Evolutionary conservation across 2,797 vertebrate species (phyloP), one percentile per base, ranked within the genome.

Genomic region (Nannoperca obscura): DNA sequence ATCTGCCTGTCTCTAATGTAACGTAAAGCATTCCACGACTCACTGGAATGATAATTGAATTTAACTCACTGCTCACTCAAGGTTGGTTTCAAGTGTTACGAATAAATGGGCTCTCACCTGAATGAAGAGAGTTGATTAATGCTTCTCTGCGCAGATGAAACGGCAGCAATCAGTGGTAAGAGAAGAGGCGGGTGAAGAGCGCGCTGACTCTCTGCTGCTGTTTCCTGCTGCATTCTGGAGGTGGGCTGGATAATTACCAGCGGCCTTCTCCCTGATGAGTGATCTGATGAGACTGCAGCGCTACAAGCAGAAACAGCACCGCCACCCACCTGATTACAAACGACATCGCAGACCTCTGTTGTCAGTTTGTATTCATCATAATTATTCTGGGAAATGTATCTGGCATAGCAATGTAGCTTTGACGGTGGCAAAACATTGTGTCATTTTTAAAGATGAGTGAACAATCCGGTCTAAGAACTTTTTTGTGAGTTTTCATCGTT

Each of bases 81-180:
- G 63, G 65, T 66, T 76, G 73, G 69, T 89, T 85, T 91, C 81
- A 86, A 88, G 88, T 76, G 75, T 84, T 77, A 49, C 64, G 65
- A 78, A 80, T 79, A 85, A 85, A 87, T 47, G 27, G 65, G 34
- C 59, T 52, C 74, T 86, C 77, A 78, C 68, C 75, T 81, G 66
- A 86, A 69, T 64, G 62, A 52, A 46, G 78, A 54, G 78, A 71
- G 70, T n/a, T 88, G 85, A 91, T 91, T 83, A 88, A 91, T 87
- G 77, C 9, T 27, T 63, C 49, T 86, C 63, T 15, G 57, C 20
- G 10, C 66, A 54, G 67, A 87, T 73, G 60, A 83, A 85, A 84
- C 73, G 15, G 74, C 79, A 76, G 81, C 76, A 64, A 85, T 89
- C 72, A 85, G 78, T 7, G 19, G 11, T 62, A 61, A 69, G 66